Evolutionary conservation across 2,113 vertebrate species (phyloP), one percentile per base, ranked within the genome.

Genomic region (Tragelaphus strepsiceros): DNA sequence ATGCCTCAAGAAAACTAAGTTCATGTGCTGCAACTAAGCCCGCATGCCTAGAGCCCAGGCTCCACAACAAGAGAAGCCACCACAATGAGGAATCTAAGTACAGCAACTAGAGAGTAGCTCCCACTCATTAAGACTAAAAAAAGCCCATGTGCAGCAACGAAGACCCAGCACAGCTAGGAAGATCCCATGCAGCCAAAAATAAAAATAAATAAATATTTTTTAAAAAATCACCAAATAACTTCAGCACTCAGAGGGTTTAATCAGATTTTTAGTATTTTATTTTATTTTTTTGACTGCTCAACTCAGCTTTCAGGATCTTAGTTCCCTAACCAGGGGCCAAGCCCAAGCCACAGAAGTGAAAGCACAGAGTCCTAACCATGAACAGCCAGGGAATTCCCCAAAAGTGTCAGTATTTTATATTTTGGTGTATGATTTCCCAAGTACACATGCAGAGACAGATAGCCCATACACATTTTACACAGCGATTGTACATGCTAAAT

Each of bases 171-270:
- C 43, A 43, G 43, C 43, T 43, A 43, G 43, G 43, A 43, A 43
- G 43, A 43, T 43, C 67, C 10, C 22, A 19, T 39, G 67, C 10
- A 22, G 67, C 19, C 67, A 39, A 89, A 95, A 90, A 87, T 53
- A 92, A 13, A 54, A 53, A 51, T 24, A 58, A 35, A 56, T 21
- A 54, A 89, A 67, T 81, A 74, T 28, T 56, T 53, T 87, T 81
- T 90, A 49, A 78, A 43, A 80, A 88, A 39, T 82, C 22, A 58
- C 53, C 87, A 94, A 80, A 32, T 81, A 82, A 82, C 81, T 62
- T 32, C 15, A 82, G 21, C 35, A 10, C 19, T 96, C 32, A 49
- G 77, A 92, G 53, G 78, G 46, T 74, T 92, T 56, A 39, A 84
- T 90, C 26, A 54, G 62, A 89, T 49, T 91, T 35, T 62, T 90